Evolutionary conservation across 2,888 invertebrate genomes (phyloP), one percentile per base, ranked within the genome.

Genomic region (Hydrotaea diabolus): DNA sequence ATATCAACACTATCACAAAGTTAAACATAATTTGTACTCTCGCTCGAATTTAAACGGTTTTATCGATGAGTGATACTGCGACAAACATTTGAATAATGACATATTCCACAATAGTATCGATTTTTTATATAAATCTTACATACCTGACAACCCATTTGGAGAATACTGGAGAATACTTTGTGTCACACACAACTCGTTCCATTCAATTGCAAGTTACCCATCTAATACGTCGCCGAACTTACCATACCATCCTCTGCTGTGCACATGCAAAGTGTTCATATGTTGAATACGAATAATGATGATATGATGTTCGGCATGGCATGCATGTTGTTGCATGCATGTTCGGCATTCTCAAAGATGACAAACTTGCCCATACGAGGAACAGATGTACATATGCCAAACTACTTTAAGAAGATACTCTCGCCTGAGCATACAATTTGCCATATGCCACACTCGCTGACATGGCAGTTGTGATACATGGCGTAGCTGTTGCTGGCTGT

Each of bases 241-340:
- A 9, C 19, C 21, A 55, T 11, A 55, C 55, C 55, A 21, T 2
- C 55, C 55, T 21, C 55, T 55, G n/a, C 43, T 4, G 36, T 8
- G 9, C 49, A n/a, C n/a, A 49, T n/a, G n/a, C 49, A 49, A 49
- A 49, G n/a, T n/a, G n/a, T 39, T 49, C 49, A 49, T 49, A n/a
- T 49, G 49, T 49, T 49, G 49, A n/a, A 49, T 49, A 13, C 5
- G 39, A n/a, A 55, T 55, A 55, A 19, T 55, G 55, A 55, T 55
- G 23, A 9, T 21, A 19, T 55, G 55, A 55, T 55, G 23, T 21
- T 21, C 21, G 11, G 39, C 43, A 43, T 66, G 43, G 39, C 39
- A 66, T 66, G 66, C 66, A 43, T 43, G 46, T 15, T 64, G 13
- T 59, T 26, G 13, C 4, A 39, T 64, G 21, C 15, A 66, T 66